Evolutionary conservation across 2,797 vertebrate genomes (phyloP).

Genomic region (Danio aesculapii): DNA sequence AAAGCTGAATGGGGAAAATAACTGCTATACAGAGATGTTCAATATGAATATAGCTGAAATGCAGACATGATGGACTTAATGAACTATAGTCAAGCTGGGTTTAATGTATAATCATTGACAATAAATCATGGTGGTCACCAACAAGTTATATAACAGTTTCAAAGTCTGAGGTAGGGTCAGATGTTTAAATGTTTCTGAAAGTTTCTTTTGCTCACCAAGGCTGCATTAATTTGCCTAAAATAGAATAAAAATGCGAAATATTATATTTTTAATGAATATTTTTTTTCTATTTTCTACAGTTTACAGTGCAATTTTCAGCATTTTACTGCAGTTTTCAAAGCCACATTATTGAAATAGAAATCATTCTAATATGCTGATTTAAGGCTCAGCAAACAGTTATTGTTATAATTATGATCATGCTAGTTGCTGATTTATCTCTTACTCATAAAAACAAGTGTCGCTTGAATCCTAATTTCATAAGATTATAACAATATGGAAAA

Average conservation of each 20-base stretch:
- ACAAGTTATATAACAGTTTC: neutral
- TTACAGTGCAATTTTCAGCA: neutral
- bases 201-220: constrained; percentile 13
- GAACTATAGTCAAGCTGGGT: constrained; percentile 58
- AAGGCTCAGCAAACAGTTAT: too few species aligned
- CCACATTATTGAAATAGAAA: neutral
- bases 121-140: constrained; percentile 66
- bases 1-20: constrained; percentile 14
- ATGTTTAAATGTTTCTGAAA: neutral
- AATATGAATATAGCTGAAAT: constrained; percentile 13
- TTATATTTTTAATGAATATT: neutral
- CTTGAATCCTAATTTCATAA: too few species aligned
- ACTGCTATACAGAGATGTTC: constrained; percentile 34
- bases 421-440: too few species aligned
- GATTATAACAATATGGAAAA: too few species aligned
- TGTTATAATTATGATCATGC: too few species aligned
- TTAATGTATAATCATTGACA: constrained; percentile 75
- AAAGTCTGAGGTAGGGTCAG: constrained; percentile 1
- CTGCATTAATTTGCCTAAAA: neutral
- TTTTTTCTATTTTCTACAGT: too few species aligned
- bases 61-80: too few species aligned
- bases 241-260: neutral
- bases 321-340: neutral
- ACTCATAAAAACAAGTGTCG: too few species aligned
- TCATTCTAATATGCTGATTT: constrained; percentile 10